phyloP scores from a whole-genome alignment of 2,888 invertebrate species.

The Aphrophora alni region DNA sequence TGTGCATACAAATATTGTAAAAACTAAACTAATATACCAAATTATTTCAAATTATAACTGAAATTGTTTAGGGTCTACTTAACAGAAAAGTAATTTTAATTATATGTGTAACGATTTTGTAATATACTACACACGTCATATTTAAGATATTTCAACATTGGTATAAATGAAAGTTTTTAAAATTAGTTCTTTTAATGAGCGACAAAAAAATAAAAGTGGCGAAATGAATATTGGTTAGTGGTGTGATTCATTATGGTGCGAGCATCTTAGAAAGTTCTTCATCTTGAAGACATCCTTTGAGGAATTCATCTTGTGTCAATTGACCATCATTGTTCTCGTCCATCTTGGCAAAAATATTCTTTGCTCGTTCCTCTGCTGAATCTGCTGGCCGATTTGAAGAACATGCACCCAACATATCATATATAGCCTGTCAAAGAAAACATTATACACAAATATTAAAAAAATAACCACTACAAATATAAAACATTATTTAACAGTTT shows the following conservation, averaged over 20 bases:
- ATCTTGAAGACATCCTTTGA: slow-evolving; percentile 96
- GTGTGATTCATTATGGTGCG: slow-evolving; percentile 70
- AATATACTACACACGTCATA: not conserved
- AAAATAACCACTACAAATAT: not conserved
- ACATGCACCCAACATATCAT: slow-evolving; percentile 98
- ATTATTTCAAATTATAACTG: not conserved
- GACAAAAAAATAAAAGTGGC: not conserved
- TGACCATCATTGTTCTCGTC: slow-evolving; percentile 99
- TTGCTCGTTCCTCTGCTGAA: slow-evolving; percentile 96
- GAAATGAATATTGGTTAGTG: not conserved
- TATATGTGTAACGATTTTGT: not conserved
- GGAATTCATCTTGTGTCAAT: slow-evolving; percentile 96
- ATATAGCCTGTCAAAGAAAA: slow-evolving; percentile 84
- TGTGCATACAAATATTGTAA: not conserved
- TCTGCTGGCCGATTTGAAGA: slow-evolving; percentile 94
- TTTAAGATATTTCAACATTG: not conserved
- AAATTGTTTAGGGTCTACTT: not conserved
- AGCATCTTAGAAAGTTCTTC: slow-evolving; percentile 95
- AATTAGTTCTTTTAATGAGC: slow-evolving; percentile 5
- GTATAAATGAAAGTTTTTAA: not conserved
- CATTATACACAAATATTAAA: not conserved
- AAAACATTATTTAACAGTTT: not conserved
- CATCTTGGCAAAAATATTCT: slow-evolving; percentile 99
- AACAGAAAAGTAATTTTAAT: not conserved
- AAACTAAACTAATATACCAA: not conserved